phyloP scores from a whole-genome alignment of 2,113 vertebrate species.

The Cricetomys ansorgei region DNA sequence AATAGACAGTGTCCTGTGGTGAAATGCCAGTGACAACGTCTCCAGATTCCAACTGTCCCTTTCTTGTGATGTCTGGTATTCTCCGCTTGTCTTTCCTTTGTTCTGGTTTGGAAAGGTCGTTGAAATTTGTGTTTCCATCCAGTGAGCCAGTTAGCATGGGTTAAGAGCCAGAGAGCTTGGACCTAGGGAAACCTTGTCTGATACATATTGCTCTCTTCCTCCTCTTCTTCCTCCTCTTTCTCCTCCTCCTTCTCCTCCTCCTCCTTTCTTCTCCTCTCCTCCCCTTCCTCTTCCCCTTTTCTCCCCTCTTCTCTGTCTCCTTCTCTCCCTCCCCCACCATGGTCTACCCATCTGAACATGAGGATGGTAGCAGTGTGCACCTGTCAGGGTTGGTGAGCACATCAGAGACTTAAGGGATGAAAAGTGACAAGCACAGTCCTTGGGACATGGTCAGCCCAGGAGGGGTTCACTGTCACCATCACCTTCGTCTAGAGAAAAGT shows the following conservation, averaged over 20 bases:
- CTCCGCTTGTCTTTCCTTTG: background rate
- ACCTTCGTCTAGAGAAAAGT: background rate
- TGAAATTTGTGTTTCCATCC: background rate
- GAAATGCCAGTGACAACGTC: background rate
- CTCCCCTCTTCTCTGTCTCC: too few relatives aligned
- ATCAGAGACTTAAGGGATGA: background rate
- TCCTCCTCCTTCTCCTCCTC: rapidly evolving
- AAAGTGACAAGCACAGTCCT: background rate
- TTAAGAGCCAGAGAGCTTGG: background rate
- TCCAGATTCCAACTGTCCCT: background rate
- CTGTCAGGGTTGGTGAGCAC: background rate
- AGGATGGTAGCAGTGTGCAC: background rate
- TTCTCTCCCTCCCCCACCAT: background rate
- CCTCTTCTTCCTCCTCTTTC: rapidly evolving
- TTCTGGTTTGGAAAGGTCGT: background rate
- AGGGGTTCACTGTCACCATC: background rate
- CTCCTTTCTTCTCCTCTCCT: rapidly evolving
- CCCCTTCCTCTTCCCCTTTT: too few relatives aligned
- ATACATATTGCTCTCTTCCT: background rate
- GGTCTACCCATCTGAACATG: background rate
- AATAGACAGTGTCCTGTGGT: background rate
- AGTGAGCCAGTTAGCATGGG: background rate
- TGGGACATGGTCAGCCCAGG: background rate
- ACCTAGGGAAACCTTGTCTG: background rate
- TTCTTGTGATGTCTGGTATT: background rate